Conservation (phyloP, 2,797 vertebrate genomes). For the Borostomias antarcticus region DNA sequence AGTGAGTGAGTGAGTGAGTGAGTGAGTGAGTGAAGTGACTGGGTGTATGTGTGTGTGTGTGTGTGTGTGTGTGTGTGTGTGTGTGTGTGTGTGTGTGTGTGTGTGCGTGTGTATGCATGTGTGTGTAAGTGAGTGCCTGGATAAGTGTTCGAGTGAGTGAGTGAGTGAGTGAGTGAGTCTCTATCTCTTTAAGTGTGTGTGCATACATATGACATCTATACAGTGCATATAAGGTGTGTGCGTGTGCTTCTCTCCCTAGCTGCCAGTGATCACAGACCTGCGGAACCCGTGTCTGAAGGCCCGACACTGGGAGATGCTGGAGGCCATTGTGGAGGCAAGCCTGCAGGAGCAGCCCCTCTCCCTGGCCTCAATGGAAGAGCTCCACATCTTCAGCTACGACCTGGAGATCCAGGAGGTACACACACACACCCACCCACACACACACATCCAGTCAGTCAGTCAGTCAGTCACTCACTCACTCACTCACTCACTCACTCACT, state of each 20-base stretch:
- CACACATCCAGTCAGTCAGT: slow-evolving; percentile 3
- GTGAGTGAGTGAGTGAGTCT: background rate
- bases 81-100: slow-evolving; percentile 53
- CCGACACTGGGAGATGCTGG: slow-evolving; percentile 78
- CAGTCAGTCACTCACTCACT: background rate
- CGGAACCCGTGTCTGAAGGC: slow-evolving; percentile 81
- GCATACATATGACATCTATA: too few species aligned
- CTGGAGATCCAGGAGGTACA: slow-evolving; percentile 78
- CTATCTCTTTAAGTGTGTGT: background rate
- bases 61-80: slow-evolving; percentile 7
- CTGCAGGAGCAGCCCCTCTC: slow-evolving; percentile 71
- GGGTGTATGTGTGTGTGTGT: background rate
- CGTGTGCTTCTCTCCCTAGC: slow-evolving; percentile 60
- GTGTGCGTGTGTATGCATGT: background rate
- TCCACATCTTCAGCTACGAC: slow-evolving; percentile 74
- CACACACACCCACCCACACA: slow-evolving; percentile 2
- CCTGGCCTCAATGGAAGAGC: slow-evolving; percentile 69
- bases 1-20: slow-evolving; percentile 3
- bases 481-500: background rate
- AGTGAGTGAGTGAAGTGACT: too few species aligned
- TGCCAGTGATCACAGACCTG: slow-evolving; percentile 82
- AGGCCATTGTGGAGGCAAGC: slow-evolving; percentile 65
- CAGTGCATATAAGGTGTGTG: background rate
- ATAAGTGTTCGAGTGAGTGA: too few species aligned
- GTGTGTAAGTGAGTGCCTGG: too few species aligned